A percentile compares a stretch with the other conserved stretches of the same genome.
These are phyloP conservation scores for Cotesia typhae DNA, from an alignment of 1,140 invertebrate species.

Conservation along the genomic window DNA sequence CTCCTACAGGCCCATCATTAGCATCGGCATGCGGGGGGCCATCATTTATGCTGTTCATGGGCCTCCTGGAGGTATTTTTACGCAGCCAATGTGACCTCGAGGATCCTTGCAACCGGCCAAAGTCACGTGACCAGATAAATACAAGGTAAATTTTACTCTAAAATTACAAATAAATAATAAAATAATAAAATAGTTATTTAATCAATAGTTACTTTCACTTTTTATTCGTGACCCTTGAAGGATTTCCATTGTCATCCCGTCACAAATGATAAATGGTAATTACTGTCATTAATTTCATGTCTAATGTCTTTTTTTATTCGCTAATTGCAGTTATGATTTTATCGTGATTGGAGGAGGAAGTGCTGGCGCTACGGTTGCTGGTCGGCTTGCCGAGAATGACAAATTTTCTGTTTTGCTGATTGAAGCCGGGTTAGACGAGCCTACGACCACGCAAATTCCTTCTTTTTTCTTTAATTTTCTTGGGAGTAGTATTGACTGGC, in stretches of 20 bases:
- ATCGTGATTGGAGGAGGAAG: conserved; percentile 89
- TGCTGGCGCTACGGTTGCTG: conserved; percentile 83
- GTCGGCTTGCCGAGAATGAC: conserved; percentile 80
- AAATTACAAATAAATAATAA: neutral
- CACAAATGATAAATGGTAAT: neutral
- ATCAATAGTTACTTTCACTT: conserved; percentile 21
- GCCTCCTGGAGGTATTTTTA: conserved; percentile 82
- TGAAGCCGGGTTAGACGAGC: conserved; percentile 84
- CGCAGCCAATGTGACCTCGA: conserved; percentile 84
- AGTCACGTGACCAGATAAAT: conserved; percentile 51
- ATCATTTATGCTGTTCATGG: conserved; percentile 88
- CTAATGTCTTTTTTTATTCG: conserved; percentile 9
- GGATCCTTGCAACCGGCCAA: conserved; percentile 80
- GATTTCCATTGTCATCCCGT: neutral
- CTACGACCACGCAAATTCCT: conserved; percentile 83
- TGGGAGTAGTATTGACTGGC: conserved; percentile 86
- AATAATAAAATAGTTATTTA: neutral
- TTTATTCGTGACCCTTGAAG: conserved; percentile 12
- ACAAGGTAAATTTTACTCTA: conserved; percentile 48
- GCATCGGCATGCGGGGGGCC: conserved; percentile 82
- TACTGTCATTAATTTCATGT: conserved; percentile 7
- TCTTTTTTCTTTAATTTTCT: conserved; percentile 87
- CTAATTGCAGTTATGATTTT: conserved; percentile 77
- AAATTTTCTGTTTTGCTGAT: conserved; percentile 82
- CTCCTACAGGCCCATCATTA: conserved; percentile 77